A percentile compares a stretch with the other conserved stretches of the same genome.
phyloP scores from a whole-genome alignment of 2,113 vertebrate genomes.

The Struthidea cinerea region DNA sequence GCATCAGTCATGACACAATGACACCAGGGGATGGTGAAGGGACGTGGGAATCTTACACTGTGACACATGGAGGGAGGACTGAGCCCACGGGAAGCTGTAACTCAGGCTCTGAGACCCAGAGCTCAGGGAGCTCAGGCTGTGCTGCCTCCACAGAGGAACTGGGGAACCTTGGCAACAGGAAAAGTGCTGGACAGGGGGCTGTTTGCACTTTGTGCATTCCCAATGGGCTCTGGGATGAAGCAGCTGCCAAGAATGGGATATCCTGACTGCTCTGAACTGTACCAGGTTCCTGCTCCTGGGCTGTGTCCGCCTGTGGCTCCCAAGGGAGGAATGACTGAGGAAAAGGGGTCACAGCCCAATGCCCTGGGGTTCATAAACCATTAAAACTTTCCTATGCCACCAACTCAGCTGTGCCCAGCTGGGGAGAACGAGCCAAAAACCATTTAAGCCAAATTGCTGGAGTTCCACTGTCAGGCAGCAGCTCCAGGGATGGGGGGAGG shows the following conservation, averaged over 20 bases:
- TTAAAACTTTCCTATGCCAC: not conserved
- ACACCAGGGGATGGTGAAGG: no score
- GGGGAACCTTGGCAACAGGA: not conserved
- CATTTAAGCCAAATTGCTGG: not conserved
- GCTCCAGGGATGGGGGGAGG: not conserved
- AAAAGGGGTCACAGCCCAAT: not conserved
- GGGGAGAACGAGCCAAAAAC: not conserved
- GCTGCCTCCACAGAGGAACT: not conserved
- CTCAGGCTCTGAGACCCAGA: not conserved
- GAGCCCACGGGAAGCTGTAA: not conserved
- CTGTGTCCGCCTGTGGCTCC: not conserved
- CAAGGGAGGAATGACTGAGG: not conserved
- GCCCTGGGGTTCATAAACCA: not conserved
- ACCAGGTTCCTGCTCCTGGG: not conserved
- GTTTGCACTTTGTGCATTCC: not conserved
- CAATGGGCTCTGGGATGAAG: not conserved
- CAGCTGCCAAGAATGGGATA: not conserved
- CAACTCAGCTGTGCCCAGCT: not conserved
- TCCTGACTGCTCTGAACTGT: not conserved
- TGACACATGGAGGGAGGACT: not conserved
- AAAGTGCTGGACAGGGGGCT: not conserved
- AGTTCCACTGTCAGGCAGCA: not conserved
- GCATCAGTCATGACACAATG: rapidly evolving
- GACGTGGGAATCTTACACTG: rapidly evolving
- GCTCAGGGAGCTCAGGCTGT: not conserved